Percentiles rank a stretch among this genome's conserved stretches.
Evolutionary conservation across 2,888 invertebrate genomes (phyloP).

Genomic region (Scaptomyza reducta): DNA sequence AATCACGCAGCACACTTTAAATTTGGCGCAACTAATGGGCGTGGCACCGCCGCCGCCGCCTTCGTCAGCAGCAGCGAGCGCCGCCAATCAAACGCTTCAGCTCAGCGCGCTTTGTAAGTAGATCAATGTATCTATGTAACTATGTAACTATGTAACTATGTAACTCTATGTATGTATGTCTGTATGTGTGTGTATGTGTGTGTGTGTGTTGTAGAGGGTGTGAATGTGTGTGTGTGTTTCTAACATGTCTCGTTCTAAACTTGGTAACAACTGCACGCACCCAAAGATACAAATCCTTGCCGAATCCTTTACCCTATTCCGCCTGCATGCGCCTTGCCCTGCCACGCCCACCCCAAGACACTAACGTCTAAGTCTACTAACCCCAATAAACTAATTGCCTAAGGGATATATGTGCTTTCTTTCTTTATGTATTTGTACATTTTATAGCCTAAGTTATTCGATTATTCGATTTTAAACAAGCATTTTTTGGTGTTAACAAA

Average conservation of each 20-base stretch:
- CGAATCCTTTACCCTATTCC: neutral
- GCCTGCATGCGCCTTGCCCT: slow-evolving; percentile 55
- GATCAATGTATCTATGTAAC: slow-evolving; percentile 21
- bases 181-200: slow-evolving; percentile 21
- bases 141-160: slow-evolving; percentile 8
- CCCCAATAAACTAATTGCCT: slow-evolving; percentile 5
- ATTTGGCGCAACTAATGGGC: slow-evolving; percentile 75
- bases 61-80: slow-evolving; percentile 51
- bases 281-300: neutral
- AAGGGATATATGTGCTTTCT: neutral
- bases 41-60: slow-evolving; percentile 56
- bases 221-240: slow-evolving; percentile 26
- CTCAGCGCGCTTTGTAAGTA: slow-evolving; percentile 85
- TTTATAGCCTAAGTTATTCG: neutral
- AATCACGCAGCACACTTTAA: slow-evolving; percentile 55
- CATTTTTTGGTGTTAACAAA: too few species aligned
- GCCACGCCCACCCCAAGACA: neutral
- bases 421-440: neutral
- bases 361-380: slow-evolving; percentile 32
- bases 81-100: slow-evolving; percentile 74
- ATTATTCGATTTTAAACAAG: neutral
- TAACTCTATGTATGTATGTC: slow-evolving; percentile 15
- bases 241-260: slow-evolving; percentile 37
- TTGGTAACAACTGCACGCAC: slow-evolving; percentile 21
- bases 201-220: slow-evolving; percentile 13